These are phyloP conservation scores for Channallabes apus DNA, from an alignment of 2,797 vertebrate genomes.

Conservation along the genomic window DNA sequence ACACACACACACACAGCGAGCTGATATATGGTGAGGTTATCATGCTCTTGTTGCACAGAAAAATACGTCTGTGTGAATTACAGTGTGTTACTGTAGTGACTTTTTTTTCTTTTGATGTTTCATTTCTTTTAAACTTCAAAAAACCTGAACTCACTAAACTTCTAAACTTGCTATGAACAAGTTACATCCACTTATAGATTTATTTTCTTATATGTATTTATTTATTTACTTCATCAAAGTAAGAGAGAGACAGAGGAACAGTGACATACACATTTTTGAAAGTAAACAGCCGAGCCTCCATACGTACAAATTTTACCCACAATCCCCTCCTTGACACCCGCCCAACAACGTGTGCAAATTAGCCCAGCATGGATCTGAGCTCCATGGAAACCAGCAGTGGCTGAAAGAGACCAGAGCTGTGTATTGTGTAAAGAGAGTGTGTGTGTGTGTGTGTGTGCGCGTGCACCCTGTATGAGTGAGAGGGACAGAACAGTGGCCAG, in stretches of 20 bases:
- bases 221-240: not conserved
- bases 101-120: not conserved
- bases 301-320: constrained; percentile 32
- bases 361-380: constrained; percentile 76
- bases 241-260: too few species aligned
- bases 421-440: constrained; percentile 20
- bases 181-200: not conserved
- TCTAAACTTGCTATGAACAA: not conserved
- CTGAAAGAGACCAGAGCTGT: constrained; percentile 46
- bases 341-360: constrained; percentile 75
- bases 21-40: not conserved
- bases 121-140: not conserved
- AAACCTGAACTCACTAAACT: not conserved
- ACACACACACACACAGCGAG: constrained; percentile 9
- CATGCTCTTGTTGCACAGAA: too few species aligned
- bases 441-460: constrained; percentile 39
- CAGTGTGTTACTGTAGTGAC: not conserved
- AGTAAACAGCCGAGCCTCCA: constrained; percentile 49
- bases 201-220: not conserved
- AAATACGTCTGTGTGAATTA: not conserved
- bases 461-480: constrained; percentile 27
- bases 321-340: constrained; percentile 59
- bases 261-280: constrained; percentile 48
- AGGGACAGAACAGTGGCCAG: constrained; percentile 25
- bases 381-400: constrained; percentile 71